These are phyloP conservation scores for Hylaeus volcanicus DNA, from an alignment of 1,140 invertebrate species.

Conservation along the genomic window DNA sequence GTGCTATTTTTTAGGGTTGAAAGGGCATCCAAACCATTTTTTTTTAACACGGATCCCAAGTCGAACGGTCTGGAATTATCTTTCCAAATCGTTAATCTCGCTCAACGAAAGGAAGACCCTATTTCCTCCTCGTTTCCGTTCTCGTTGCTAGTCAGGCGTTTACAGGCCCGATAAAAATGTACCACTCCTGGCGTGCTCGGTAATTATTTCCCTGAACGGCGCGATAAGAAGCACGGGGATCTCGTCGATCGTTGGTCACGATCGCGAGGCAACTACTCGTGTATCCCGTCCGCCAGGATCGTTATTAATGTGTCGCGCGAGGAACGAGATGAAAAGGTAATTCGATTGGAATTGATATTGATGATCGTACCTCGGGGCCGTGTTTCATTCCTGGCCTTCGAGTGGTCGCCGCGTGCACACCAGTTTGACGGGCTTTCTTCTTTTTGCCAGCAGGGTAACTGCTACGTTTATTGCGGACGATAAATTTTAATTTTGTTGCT, in stretches of 20 bases:
- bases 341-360: constrained; percentile 12
- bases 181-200: background rate
- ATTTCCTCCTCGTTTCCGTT: background rate
- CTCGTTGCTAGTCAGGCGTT: constrained; percentile 10
- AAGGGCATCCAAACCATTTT: background rate
- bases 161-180: constrained; percentile 42
- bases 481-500: background rate
- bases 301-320: constrained; percentile 14
- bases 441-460: background rate
- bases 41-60: constrained; percentile 25
- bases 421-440: background rate
- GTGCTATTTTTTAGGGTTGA: background rate
- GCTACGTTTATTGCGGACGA: background rate
- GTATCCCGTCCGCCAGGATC: background rate
- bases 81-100: constrained; percentile 63
- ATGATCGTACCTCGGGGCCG: background rate
- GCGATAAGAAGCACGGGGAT: background rate
- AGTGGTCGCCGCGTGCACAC: background rate
- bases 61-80: constrained; percentile 59
- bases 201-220: constrained; percentile 47
- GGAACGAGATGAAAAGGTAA: background rate
- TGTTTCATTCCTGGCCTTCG: background rate
- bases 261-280: constrained; percentile 5
- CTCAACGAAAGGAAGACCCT: constrained; percentile 39
- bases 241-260: no score